Percentiles rank a stretch among this genome's conserved stretches.
Conservation (phyloP, 2,113 vertebrate genomes). For the Chaetodon auriga region DNA sequence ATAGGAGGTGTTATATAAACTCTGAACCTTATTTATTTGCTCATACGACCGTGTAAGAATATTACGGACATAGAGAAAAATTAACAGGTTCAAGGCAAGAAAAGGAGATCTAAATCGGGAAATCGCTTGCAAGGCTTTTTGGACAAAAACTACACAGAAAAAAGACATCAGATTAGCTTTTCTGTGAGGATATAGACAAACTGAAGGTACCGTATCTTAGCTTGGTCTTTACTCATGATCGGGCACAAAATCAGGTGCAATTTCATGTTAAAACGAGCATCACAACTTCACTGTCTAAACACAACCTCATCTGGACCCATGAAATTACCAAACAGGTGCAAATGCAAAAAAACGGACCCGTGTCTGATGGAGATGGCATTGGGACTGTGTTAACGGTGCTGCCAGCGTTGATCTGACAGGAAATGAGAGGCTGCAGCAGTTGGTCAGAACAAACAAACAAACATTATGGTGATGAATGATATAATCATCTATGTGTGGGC, state of each 20-base stretch:
- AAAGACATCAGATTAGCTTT: background rate
- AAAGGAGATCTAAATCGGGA: too few relatives aligned
- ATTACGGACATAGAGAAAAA: background rate
- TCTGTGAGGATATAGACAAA: background rate
- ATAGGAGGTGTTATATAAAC: background rate
- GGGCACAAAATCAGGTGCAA: background rate
- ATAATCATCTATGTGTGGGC: background rate
- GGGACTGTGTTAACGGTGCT: background rate
- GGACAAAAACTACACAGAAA: background rate
- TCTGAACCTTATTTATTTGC: background rate
- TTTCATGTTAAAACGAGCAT: background rate
- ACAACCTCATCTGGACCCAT: background rate
- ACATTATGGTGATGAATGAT: background rate
- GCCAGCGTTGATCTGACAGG: background rate
- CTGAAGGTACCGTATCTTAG: too few relatives aligned
- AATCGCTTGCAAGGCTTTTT: too few relatives aligned
- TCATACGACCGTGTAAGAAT: background rate
- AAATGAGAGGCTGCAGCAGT: background rate
- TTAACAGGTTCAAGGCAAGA: background rate
- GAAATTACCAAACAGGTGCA: constrained; percentile 36
- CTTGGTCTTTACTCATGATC: too few relatives aligned
- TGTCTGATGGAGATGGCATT: background rate
- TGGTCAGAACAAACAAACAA: background rate
- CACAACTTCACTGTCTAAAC: background rate
- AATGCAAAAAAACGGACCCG: constrained; percentile 12